A percentile compares a stretch with the other conserved stretches of the same genome.
These are phyloP conservation scores for Thymallus thymallus DNA, from an alignment of 2,113 vertebrate species.

Conservation along the genomic window DNA sequence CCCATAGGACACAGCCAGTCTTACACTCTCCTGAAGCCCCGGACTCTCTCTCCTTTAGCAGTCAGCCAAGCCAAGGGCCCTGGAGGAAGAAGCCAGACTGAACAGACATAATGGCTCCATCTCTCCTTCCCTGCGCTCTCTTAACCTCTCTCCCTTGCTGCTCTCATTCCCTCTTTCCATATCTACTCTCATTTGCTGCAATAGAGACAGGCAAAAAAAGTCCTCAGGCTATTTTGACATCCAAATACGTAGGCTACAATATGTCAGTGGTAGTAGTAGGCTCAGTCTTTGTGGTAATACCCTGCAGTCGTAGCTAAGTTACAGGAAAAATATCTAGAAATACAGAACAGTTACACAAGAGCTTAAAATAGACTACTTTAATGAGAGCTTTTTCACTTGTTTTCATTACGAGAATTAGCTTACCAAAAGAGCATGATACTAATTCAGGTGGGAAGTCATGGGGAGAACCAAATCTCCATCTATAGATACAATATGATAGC, in stretches of 20 bases:
- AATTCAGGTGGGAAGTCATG: no score
- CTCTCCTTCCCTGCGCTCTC: not conserved
- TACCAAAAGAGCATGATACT: no score
- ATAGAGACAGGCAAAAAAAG: constrained; percentile 9
- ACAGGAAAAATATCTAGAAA: no score
- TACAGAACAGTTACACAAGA: no score
- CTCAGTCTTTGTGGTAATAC: not conserved
- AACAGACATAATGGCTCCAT: not conserved
- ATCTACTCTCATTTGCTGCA: not conserved
- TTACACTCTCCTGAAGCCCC: not conserved
- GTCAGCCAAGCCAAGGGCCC: not conserved
- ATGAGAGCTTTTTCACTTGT: no score
- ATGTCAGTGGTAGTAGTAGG: constrained; percentile 12
- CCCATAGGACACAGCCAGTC: no score
- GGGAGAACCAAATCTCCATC: no score
- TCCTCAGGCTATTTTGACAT: constrained; percentile 41
- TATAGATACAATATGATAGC: no score
- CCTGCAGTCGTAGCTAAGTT: no score
- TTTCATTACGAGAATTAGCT: no score
- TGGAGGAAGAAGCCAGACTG: not conserved
- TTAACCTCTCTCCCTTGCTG: not conserved
- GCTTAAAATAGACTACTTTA: no score
- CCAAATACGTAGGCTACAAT: constrained; percentile 26
- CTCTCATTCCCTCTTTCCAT: constrained; percentile 9
- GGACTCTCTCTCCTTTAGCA: not conserved